Conservation (phyloP, 2,888 invertebrate genomes). For the Lutraria lutraria region DNA sequence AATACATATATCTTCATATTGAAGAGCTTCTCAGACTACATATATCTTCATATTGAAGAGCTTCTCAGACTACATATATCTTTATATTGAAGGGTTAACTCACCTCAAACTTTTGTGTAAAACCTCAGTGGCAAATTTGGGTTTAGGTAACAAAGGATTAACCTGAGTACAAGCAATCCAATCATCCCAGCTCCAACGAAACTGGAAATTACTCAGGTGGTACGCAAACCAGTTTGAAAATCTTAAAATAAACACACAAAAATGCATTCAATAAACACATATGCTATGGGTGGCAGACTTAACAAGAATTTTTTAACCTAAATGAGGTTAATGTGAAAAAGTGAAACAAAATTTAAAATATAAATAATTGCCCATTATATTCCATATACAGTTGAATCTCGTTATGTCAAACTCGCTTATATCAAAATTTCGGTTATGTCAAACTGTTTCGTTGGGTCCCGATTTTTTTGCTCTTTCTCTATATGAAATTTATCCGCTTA, state of each 20-base stretch:
- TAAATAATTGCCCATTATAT: too few relatives aligned
- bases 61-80: not conserved
- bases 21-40: not conserved
- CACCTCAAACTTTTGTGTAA: constrained; percentile 96
- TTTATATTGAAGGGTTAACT: not conserved
- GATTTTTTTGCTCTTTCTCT: too few relatives aligned
- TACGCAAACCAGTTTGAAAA: constrained; percentile 99
- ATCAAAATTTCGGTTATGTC: too few relatives aligned
- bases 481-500: too few relatives aligned
- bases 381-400: too few relatives aligned
- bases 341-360: too few relatives aligned
- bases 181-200: constrained; percentile 97
- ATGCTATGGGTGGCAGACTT: too few relatives aligned
- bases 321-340: too few relatives aligned
- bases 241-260: constrained; percentile 87
- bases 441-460: too few relatives aligned
- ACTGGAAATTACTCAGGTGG: constrained; percentile 99
- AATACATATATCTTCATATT: not conserved
- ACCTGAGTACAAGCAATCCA: constrained; percentile 87
- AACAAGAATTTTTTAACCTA: too few relatives aligned
- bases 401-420: too few relatives aligned
- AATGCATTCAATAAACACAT: not conserved
- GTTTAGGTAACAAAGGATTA: constrained; percentile 93
- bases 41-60: not conserved
- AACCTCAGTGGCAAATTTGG: constrained; percentile 97